A percentile compares a stretch with the other conserved stretches of the same genome.
Evolutionary conservation across 2,797 vertebrate species (phyloP).

Genomic region (Amphiprion clarkii): DNA sequence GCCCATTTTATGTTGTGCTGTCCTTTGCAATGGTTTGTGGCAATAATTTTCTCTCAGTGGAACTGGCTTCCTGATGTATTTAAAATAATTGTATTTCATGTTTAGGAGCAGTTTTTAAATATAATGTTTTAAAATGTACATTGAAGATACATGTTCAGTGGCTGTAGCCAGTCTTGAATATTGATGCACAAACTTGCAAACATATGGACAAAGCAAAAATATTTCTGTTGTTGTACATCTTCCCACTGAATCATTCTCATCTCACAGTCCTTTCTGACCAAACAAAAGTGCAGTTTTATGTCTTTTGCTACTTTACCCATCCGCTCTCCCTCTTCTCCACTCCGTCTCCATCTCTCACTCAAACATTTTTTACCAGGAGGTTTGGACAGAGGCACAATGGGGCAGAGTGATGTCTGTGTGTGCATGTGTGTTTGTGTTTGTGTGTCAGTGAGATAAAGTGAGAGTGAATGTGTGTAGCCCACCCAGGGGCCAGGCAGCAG

Average conservation of each 20-base stretch:
- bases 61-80: too few relatives aligned
- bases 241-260: neutral
- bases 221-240: neutral
- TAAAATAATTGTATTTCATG: too few relatives aligned
- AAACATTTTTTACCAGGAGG: slow-evolving; percentile 64
- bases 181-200: too few relatives aligned
- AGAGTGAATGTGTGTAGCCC: slow-evolving; percentile 77
- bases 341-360: slow-evolving; percentile 36
- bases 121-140: too few relatives aligned
- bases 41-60: too few relatives aligned
- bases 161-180: too few relatives aligned
- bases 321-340: slow-evolving; percentile 7
- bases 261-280: neutral
- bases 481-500: slow-evolving; percentile 80
- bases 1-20: too few relatives aligned
- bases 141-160: too few relatives aligned
- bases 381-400: slow-evolving; percentile 63
- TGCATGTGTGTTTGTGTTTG: slow-evolving; percentile 25
- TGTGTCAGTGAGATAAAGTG: slow-evolving; percentile 65
- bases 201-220: neutral
- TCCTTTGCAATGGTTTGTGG: too few relatives aligned
- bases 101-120: too few relatives aligned
- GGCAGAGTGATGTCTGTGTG: slow-evolving; percentile 31
- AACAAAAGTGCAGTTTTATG: slow-evolving; percentile 13
- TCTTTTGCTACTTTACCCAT: slow-evolving; percentile 6